These are phyloP conservation scores for Cavia aperea DNA, from an alignment of 2,113 vertebrate genomes.

Conservation along the genomic window DNA sequence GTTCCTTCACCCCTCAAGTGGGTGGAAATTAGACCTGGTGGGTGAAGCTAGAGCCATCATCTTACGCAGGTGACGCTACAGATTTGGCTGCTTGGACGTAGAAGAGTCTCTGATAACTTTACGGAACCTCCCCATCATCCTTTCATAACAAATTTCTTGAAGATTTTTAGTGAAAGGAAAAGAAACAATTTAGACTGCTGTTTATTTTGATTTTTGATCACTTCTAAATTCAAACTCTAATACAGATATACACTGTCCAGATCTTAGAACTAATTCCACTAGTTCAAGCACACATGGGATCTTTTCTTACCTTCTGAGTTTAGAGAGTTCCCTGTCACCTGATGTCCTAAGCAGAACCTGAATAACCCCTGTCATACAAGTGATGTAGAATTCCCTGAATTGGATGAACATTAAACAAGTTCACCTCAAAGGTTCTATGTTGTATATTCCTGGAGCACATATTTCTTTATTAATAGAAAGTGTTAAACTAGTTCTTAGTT, in stretches of 20 bases:
- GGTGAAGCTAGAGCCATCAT: neutral
- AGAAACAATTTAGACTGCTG: neutral
- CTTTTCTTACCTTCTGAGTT: neutral
- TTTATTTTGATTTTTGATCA: neutral
- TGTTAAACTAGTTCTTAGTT: slow-evolving; percentile 69
- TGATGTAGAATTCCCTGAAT: slow-evolving; percentile 53
- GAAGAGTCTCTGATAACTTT: neutral
- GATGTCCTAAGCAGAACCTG: slow-evolving; percentile 22
- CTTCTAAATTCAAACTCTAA: neutral
- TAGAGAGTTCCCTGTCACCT: neutral
- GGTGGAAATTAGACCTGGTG: neutral
- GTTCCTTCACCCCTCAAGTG: neutral
- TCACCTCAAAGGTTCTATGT: slow-evolving; percentile 55
- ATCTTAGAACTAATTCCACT: neutral
- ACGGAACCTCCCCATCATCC: neutral
- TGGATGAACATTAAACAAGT: slow-evolving; percentile 44
- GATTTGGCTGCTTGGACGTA: neutral
- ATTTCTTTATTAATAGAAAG: slow-evolving; percentile 71
- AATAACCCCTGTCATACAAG: slow-evolving; percentile 35
- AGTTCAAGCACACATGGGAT: neutral
- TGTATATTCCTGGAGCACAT: slow-evolving; percentile 61
- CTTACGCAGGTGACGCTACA: neutral
- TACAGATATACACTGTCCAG: neutral
- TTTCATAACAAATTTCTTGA: neutral
- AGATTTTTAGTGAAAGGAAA: neutral